Conservation (phyloP, 2,888 invertebrate genomes). For the Diarsia rubi region DNA sequence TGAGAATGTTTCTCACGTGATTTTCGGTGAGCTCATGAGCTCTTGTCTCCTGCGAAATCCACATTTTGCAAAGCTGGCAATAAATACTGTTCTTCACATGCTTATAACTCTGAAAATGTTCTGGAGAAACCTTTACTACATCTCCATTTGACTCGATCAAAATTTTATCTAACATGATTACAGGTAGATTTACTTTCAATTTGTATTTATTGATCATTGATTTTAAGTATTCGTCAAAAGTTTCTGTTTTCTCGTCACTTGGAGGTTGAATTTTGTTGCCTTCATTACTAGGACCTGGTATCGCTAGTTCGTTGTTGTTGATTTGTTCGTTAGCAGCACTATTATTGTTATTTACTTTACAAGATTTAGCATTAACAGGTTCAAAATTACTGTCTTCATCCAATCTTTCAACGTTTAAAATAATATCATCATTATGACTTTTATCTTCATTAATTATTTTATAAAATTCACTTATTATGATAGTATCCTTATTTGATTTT, state of each 20-base stretch:
- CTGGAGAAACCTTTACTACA: background rate
- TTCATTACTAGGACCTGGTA: background rate
- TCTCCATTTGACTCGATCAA: slow-evolving; percentile 13
- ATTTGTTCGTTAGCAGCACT: background rate
- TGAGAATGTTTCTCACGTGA: slow-evolving; percentile 29
- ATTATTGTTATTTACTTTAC: background rate
- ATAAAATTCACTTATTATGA: slow-evolving; percentile 30
- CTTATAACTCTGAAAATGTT: slow-evolving; percentile 39
- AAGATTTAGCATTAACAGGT: background rate
- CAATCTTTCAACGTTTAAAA: background rate
- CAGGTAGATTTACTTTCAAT: background rate
- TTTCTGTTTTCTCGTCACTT: background rate
- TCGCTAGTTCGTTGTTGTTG: background rate
- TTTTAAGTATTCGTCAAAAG: slow-evolving; percentile 25
- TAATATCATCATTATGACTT: background rate
- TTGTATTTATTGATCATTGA: slow-evolving; percentile 27
- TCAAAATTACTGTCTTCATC: background rate
- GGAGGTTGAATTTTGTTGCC: background rate
- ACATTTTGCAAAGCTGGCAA: slow-evolving; percentile 37
- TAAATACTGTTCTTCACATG: background rate
- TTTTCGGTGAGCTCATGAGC: slow-evolving; percentile 8
- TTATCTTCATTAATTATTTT: slow-evolving; percentile 11
- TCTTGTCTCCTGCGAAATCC: background rate
- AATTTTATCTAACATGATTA: background rate
- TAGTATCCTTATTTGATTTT: slow-evolving; percentile 9